These are phyloP conservation scores for Morone saxatilis DNA, from an alignment of 2,113 vertebrate species.

Conservation along the genomic window DNA sequence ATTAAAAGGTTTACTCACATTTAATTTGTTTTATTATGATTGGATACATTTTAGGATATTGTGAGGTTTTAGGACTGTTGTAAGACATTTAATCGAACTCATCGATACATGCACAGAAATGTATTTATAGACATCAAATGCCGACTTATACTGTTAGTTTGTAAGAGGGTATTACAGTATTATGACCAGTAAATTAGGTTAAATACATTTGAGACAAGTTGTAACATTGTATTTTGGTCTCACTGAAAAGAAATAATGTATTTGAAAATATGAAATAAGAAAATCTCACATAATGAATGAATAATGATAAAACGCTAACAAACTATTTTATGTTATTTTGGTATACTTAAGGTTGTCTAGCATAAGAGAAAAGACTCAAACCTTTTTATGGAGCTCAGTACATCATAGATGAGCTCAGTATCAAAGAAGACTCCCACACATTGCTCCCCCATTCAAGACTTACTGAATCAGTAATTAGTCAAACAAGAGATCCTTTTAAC, in stretches of 20 bases:
- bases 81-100: background rate
- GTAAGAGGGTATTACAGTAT: background rate
- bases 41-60: too few relatives aligned
- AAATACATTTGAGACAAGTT: background rate
- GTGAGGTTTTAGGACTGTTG: too few relatives aligned
- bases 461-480: background rate
- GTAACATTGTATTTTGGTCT: background rate
- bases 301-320: background rate
- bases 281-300: too few relatives aligned
- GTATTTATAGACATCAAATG: background rate
- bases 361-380: background rate
- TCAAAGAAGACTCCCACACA: background rate
- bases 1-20: background rate
- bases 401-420: background rate
- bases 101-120: background rate
- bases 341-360: background rate
- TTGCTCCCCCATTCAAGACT: background rate
- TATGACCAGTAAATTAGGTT: background rate
- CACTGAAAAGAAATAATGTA: background rate
- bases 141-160: background rate
- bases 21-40: background rate
- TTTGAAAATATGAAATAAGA: too few relatives aligned
- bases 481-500: background rate
- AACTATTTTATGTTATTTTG: background rate
- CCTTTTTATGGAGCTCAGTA: background rate